phyloP scores from a whole-genome alignment of 2,797 vertebrate species.

The Cephalopachus bancanus region DNA sequence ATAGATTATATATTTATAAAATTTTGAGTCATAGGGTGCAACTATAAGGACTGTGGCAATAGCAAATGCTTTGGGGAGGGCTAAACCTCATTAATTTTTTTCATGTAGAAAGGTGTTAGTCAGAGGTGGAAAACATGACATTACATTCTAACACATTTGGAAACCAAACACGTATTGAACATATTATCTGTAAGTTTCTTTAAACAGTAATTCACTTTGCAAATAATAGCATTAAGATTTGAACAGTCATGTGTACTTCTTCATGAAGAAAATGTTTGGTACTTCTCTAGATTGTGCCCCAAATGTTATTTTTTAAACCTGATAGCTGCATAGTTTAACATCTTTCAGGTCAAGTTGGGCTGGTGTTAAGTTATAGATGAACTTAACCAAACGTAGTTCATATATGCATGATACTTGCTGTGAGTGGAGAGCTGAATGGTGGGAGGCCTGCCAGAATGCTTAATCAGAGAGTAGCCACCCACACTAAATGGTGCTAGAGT shows the following conservation, averaged over 20 bases:
- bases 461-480: not conserved
- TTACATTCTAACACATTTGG: not conserved
- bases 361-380: constrained; percentile 66
- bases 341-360: constrained; percentile 41
- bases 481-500: not conserved
- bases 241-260: constrained; percentile 39
- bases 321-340: constrained; percentile 68
- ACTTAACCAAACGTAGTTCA: constrained; percentile 54
- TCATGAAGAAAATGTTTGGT: constrained; percentile 65
- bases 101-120: constrained; percentile 55
- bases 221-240: constrained; percentile 73
- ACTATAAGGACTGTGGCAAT: not conserved
- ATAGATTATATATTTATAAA: not conserved
- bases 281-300: constrained; percentile 15
- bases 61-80: not conserved
- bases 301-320: constrained; percentile 65
- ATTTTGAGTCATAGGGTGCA: not conserved
- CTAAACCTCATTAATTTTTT: constrained; percentile 4
- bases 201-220: constrained; percentile 65
- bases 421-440: constrained; percentile 60
- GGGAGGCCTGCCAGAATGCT: constrained; percentile 55
- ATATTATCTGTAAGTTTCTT: constrained; percentile 67
- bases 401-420: constrained; percentile 64
- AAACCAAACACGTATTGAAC: constrained; percentile 63
- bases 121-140: constrained; percentile 46